Evolutionary conservation across 2,113 vertebrate species (phyloP), one percentile per base, ranked within the genome.

Genomic region (Chionis minor): DNA sequence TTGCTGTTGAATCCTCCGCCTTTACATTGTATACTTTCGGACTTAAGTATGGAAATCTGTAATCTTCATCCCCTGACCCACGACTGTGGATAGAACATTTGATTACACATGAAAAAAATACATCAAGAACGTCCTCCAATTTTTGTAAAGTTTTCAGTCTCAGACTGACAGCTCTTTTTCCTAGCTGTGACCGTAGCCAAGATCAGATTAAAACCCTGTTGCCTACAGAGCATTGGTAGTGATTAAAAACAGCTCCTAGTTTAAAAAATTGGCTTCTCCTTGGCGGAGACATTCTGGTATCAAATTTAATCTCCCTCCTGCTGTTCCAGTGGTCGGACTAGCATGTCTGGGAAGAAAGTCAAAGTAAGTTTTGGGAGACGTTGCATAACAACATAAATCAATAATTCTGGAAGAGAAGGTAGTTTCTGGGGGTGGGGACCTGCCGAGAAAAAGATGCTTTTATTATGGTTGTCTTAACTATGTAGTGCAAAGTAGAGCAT

Each of bases 331-430:
- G 87, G 52, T 78, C 52, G 38, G 51, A 63, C 27, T 82, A 72
- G 32, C 19, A 44, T 80, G 88, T 85, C 66, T 96, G 83, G 44
- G 86, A 73, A 86, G 77, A 96, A 97, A 86, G 70, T 94, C 80
- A 81, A 73, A 92, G 58, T 52, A 84, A 91, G 77, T 90, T 90
- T 93, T 88, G 88, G 92, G 66, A 91, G 63, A 74, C 0, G 0
- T 82, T 94, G 32, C 32, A 8, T 58, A 74, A 81, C 40, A 86
- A 35, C 49, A 26, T 96, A 81, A 90, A 58, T 69, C 55, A 89
- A 42, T 93, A 86, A 81, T 59, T 90, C 78, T 93, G 45, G 90
- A 82, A 77, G 49, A 77, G 54, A 87, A 75, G 42, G 35, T 92
- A 67, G 35, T 93, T 82, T 82, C 13, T 33, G 78, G 10, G 19